Evolutionary conservation across 1,140 invertebrate genomes (phyloP).

Genomic region (Heliconius congener): DNA sequence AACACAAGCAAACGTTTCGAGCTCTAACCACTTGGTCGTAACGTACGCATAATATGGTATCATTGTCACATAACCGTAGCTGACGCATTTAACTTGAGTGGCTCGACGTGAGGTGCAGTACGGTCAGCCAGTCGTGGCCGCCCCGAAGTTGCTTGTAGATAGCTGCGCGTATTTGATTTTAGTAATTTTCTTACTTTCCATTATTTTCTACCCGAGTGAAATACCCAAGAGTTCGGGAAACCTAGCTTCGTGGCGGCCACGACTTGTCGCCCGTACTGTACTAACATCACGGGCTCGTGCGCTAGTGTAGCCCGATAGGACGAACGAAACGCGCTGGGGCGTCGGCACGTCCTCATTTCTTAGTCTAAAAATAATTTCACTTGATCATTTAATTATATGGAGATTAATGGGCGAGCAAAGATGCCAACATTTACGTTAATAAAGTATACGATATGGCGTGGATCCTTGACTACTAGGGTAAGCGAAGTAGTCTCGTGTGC

Average conservation of each 20-base stretch:
- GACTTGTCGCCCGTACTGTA: neutral
- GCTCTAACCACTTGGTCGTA: conserved; percentile 12
- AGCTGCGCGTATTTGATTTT: no score
- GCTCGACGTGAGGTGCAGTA: conserved; percentile 30
- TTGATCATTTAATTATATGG: conserved; percentile 80
- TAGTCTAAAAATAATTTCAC: conserved; percentile 78
- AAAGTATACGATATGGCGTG: conserved; percentile 70
- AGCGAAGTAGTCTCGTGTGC: conserved; percentile 32
- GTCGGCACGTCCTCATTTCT: conserved; percentile 71
- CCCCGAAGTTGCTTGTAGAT: no score
- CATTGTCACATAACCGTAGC: conserved; percentile 1
- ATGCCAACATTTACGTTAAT: conserved; percentile 73
- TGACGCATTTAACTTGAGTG: conserved; percentile 17
- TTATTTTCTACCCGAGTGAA: no score
- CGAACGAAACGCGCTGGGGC: conserved; percentile 51
- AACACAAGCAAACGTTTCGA: neutral
- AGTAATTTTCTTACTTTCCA: no score
- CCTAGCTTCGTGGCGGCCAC: no score
- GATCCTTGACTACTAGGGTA: conserved; percentile 57
- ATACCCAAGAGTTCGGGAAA: no score
- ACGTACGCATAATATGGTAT: neutral
- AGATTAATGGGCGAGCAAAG: conserved; percentile 74
- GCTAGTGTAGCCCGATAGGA: conserved; percentile 49
- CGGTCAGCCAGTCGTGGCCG: no score
- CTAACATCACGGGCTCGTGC: conserved; percentile 7